Evolutionary conservation across 2,888 invertebrate genomes (phyloP).

Genomic region (Pterostichus niger): DNA sequence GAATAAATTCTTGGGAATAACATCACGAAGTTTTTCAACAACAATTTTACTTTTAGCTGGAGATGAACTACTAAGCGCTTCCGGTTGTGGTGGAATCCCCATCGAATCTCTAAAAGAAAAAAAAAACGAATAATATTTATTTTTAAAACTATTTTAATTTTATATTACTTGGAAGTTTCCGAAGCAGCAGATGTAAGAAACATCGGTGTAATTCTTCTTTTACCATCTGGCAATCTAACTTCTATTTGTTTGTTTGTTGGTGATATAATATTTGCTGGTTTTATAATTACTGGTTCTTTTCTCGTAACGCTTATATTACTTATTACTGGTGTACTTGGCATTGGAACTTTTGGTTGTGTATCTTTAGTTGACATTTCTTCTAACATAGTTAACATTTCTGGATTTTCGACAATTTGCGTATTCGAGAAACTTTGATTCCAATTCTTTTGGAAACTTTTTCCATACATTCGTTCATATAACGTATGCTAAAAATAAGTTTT

Average conservation of each 20-base stretch:
- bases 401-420: conserved; percentile 84
- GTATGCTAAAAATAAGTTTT: conserved; percentile 80
- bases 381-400: conserved; percentile 81
- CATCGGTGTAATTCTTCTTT: conserved; percentile 97
- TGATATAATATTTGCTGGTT: conserved; percentile 77
- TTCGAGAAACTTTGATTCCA: conserved; percentile 77
- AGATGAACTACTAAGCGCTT: conserved; percentile 83
- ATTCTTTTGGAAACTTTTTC: conserved; percentile 84
- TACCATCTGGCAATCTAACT: conserved; percentile 95
- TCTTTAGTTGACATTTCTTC: conserved; percentile 78
- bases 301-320: conserved; percentile 70
- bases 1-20: conserved; percentile 80
- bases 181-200: conserved; percentile 84
- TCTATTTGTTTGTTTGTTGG: conserved; percentile 95
- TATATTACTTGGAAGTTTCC: conserved; percentile 77
- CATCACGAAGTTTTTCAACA: conserved; percentile 86
- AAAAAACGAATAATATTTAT: conserved; percentile 19
- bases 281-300: conserved; percentile 71
- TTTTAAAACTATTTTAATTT: background rate
- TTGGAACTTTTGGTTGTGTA: background rate
- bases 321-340: conserved; percentile 54
- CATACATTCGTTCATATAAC: conserved; percentile 92
- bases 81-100: conserved; percentile 78
- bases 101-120: conserved; percentile 76
- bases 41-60: conserved; percentile 89